Evolutionary conservation across 2,113 vertebrate genomes (phyloP).

Genomic region (Dromiciops gliroides): DNA sequence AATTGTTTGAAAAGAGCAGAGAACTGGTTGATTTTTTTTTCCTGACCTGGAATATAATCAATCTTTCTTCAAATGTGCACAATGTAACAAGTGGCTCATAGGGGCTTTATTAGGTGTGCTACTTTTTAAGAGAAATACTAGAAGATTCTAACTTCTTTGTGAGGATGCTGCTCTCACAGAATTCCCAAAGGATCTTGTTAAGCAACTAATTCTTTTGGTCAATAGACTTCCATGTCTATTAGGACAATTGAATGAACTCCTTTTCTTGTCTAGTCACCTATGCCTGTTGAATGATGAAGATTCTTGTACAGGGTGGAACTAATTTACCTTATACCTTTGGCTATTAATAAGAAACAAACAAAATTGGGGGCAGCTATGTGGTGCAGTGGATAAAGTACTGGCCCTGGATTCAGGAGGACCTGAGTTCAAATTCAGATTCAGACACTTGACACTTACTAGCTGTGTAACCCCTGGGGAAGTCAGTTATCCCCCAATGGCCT

Average conservation of each 20-base stretch:
- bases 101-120: background rate
- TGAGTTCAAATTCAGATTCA: no score
- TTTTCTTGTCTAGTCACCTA: background rate
- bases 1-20: constrained; percentile 19
- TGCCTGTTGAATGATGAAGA: background rate
- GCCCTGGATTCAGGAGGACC: no score
- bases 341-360: background rate
- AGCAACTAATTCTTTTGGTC: background rate
- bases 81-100: background rate
- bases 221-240: background rate
- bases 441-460: no score
- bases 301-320: background rate
- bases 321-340: background rate
- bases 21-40: background rate
- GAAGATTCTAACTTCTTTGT: background rate
- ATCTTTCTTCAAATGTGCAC: background rate
- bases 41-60: background rate
- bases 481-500: no score
- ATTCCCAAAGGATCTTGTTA: background rate
- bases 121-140: background rate
- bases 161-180: background rate
- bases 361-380: no score
- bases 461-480: no score
- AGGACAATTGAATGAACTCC: background rate
- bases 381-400: no score